These are phyloP conservation scores for Drosophila stalkeri DNA, from an alignment of 2,888 invertebrate genomes.

Conservation along the genomic window DNA sequence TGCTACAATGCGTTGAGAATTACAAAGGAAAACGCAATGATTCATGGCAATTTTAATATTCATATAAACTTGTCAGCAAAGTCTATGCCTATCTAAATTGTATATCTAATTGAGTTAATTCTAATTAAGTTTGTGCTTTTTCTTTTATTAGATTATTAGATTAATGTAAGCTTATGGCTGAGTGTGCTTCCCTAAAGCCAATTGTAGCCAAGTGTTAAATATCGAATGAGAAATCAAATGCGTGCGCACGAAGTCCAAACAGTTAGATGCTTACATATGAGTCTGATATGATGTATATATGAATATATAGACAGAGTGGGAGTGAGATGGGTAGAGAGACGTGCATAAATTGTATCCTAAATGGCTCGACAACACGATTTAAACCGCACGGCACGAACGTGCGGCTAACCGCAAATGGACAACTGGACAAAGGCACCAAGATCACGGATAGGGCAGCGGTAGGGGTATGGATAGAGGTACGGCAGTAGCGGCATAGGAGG, in stretches of 20 bases:
- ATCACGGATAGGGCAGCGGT: neutral
- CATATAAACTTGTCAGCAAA: neutral
- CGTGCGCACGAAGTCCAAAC: conserved; percentile 47
- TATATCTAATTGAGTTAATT: too few species aligned
- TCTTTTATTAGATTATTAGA: conserved; percentile 5
- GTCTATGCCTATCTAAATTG: neutral
- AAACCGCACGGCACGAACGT: conserved; percentile 70
- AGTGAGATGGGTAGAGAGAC: conserved; percentile 8
- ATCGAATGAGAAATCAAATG: conserved; percentile 35
- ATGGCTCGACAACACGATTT: conserved; percentile 61
- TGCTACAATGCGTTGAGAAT: neutral
- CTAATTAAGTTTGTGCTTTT: conserved; percentile 4
- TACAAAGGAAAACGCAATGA: neutral
- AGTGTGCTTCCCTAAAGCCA: conserved; percentile 5
- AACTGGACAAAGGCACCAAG: conserved; percentile 24
- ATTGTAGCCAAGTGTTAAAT: neutral
- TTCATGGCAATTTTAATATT: neutral
- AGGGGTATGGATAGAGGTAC: neutral
- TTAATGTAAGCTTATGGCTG: neutral
- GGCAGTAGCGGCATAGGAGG: neutral
- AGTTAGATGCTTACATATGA: conserved; percentile 41
- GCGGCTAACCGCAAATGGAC: conserved; percentile 59
- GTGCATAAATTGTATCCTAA: conserved; percentile 68
- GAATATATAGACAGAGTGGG: neutral
- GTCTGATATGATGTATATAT: conserved; percentile 1